Percentiles rank a stretch among this genome's conserved stretches.
Evolutionary conservation across 2,888 invertebrate genomes (phyloP).

Genomic region (Falcaria lacertinaria): DNA sequence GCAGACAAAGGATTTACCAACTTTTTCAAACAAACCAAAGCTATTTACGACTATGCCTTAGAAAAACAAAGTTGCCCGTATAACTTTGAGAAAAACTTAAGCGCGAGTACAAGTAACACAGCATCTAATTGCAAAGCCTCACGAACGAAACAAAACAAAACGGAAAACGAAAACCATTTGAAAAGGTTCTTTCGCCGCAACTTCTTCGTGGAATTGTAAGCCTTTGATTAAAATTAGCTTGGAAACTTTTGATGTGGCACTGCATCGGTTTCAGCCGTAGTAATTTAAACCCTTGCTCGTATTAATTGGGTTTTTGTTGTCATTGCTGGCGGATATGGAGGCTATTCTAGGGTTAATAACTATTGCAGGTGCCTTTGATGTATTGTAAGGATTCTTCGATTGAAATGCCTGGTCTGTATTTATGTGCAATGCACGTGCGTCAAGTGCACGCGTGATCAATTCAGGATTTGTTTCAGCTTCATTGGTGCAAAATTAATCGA

Average conservation of each 20-base stretch:
- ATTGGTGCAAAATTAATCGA: no score
- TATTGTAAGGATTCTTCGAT: conserved; percentile 9
- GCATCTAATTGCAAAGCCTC: not conserved
- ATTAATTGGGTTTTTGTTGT: conserved; percentile 53
- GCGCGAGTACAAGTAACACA: not conserved
- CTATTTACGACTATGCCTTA: not conserved
- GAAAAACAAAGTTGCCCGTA: not conserved
- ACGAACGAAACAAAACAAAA: not conserved
- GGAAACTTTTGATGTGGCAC: conserved; percentile 36
- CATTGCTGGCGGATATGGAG: conserved; percentile 16
- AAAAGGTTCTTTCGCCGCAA: not conserved
- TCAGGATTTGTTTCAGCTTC: no score
- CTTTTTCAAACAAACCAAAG: no score
- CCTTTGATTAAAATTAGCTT: conserved; percentile 26
- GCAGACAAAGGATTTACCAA: no score
- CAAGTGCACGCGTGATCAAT: no score
- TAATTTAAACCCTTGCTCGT: conserved; percentile 45
- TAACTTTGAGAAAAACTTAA: not conserved
- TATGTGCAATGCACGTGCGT: no score
- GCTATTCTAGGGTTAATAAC: conserved; percentile 32
- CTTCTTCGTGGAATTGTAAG: not conserved
- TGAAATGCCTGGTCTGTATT: not conserved
- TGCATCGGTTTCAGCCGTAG: conserved; percentile 38
- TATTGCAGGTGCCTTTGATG: conserved; percentile 20
- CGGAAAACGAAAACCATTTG: not conserved